Evolutionary conservation across 2,113 vertebrate species (phyloP).

Genomic region (Oreochromis spilurus): DNA sequence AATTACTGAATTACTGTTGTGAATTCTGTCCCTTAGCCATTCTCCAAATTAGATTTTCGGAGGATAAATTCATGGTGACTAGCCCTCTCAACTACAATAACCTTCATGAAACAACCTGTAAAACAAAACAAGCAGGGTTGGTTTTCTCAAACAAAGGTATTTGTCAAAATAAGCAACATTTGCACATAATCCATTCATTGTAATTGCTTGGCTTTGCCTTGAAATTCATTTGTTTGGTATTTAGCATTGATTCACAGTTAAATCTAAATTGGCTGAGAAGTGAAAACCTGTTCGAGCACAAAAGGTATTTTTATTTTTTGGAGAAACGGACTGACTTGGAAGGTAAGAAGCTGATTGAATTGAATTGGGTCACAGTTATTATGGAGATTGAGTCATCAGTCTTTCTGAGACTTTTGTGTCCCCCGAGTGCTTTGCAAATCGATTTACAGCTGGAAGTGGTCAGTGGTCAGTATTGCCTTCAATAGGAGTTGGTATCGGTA

Average conservation of each 20-base stretch:
- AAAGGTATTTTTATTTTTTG: neutral
- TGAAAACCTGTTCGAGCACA: constrained; percentile 13
- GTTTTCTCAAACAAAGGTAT: neutral
- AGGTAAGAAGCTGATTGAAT: constrained; percentile 16
- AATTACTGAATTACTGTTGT: neutral
- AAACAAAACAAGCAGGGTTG: neutral
- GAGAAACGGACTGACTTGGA: neutral
- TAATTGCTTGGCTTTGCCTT: neutral
- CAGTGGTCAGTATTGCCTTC: constrained; percentile 38
- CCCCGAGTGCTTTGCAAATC: constrained; percentile 16
- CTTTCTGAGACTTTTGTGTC: constrained; percentile 29
- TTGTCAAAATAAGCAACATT: neutral
- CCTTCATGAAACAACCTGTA: neutral
- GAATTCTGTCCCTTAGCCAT: neutral
- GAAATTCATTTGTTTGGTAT: neutral
- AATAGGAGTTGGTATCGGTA: neutral
- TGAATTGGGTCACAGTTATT: constrained; percentile 24
- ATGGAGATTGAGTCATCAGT: constrained; percentile 47
- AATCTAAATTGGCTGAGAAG: neutral
- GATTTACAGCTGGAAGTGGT: constrained; percentile 34
- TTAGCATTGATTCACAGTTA: constrained; percentile 9
- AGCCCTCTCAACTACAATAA: neutral
- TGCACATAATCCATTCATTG: neutral
- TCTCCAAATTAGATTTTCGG: neutral
- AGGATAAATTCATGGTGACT: neutral